Evolutionary conservation across 1,140 invertebrate genomes (phyloP).

Genomic region (Dendroctonus ponderosae): DNA sequence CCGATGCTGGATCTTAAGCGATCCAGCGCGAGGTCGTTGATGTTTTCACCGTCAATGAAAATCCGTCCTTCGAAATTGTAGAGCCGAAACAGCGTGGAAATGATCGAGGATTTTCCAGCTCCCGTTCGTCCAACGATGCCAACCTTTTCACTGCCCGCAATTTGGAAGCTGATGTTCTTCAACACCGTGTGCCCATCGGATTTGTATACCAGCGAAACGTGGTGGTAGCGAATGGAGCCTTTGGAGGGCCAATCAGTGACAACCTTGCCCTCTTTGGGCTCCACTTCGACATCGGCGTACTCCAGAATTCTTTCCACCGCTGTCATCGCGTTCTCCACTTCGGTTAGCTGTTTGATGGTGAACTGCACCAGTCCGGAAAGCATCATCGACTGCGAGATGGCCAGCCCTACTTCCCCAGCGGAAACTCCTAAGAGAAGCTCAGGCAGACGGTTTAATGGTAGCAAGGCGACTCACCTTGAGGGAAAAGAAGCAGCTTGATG

Average conservation of each 20-base stretch:
- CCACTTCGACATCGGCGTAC: conserved; percentile 56
- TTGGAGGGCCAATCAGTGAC: conserved; percentile 69
- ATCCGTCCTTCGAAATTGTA: conserved; percentile 61
- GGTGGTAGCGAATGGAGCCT: conserved; percentile 67
- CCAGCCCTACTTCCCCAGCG: conserved; percentile 57
- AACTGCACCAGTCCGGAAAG: conserved; percentile 55
- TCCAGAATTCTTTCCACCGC: conserved; percentile 75
- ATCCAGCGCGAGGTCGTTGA: conserved; percentile 60
- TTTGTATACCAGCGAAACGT: conserved; percentile 66
- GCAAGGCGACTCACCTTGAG: conserved; percentile 43
- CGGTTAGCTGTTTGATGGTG: conserved; percentile 61
- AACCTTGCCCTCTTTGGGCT: conserved; percentile 49
- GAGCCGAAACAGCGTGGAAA: conserved; percentile 71
- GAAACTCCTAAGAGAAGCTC: conserved; percentile 1
- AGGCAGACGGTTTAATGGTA: too few species aligned
- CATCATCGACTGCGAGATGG: conserved; percentile 46
- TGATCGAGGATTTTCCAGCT: conserved; percentile 73
- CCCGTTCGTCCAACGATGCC: conserved; percentile 51
- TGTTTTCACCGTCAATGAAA: conserved; percentile 65
- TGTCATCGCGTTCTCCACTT: conserved; percentile 75
- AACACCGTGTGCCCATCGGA: conserved; percentile 61
- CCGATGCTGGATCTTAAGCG: conserved; percentile 58
- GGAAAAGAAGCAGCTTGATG: conserved; percentile 51
- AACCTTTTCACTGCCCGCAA: conserved; percentile 62
- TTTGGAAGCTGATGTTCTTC: conserved; percentile 61